Base-by-base conservation (phyloP, 2,113 vertebrate species). In the Muntiacus muntjak region DNA sequence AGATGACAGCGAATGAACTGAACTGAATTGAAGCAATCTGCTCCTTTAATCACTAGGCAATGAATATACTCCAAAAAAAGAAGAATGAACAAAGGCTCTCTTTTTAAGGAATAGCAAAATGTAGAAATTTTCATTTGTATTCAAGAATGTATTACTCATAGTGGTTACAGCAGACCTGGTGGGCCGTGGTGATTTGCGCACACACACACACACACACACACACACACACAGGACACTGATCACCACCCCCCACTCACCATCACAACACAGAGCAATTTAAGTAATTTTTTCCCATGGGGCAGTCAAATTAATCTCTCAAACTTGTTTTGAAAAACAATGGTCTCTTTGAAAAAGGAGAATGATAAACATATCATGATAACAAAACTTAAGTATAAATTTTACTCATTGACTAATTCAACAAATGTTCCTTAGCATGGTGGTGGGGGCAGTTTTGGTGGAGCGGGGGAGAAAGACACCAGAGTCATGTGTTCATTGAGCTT, bases 381-480 rank as follows among this genome's bases (percentile, higher is more conserved):
- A 60, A 89, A 85, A 52, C 21, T 84, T 13, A 50, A 55, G 28
- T 64, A 85, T 17, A 88, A 17, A 79, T 60, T 76, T 58, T 87
- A 57, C 45, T 64, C 16, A 74, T 26, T 76, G 6, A 47, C 43
- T 78, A 50, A 21, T 76, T 57, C 36, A 28, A 81, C 55, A 55
- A 40, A 84, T 43, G 33, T 55, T 36, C 16, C 57, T 67, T n/a
- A 64, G 26, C 55, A 58, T 1, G 6, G 11, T 7, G 16, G 40
- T 62, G 7, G 19, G 60, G 64, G 36, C 6, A 6, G 55, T 23
- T 23, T n/a, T n/a, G 6, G 64, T 11, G n/a, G 64, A 0, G 0
- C 0, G 26, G 5, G 8, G 62, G 26, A 71, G 71, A n/a, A 36
- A 45, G 58, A 58, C 57, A 40, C 5, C 9, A 25, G 0, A 13